Percentiles rank a stretch among this genome's conserved stretches.
Evolutionary conservation across 2,888 invertebrate genomes (phyloP).

Genomic region (Philereme transversata): DNA sequence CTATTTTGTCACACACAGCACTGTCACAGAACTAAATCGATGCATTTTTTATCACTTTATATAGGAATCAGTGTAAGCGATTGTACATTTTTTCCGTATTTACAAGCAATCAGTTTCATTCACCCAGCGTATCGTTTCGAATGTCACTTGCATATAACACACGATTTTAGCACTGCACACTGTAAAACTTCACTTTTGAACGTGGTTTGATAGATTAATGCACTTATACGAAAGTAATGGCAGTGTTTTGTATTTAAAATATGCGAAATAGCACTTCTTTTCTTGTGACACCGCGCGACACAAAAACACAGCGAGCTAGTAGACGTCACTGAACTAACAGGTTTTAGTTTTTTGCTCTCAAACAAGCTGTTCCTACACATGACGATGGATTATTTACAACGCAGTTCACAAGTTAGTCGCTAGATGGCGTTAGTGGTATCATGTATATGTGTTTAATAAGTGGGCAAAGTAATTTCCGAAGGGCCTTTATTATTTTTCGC

Average conservation of each 20-base stretch:
- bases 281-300: constrained; percentile 57
- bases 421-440: constrained; percentile 58
- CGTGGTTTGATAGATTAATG: constrained; percentile 5
- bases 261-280: constrained; percentile 34
- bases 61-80: constrained; percentile 50
- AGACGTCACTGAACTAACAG: constrained; percentile 75
- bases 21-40: constrained; percentile 30
- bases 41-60: constrained; percentile 45
- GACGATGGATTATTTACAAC: constrained; percentile 53
- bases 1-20: constrained; percentile 49
- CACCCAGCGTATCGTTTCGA: constrained; percentile 41
- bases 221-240: constrained; percentile 20
- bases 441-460: too few species aligned
- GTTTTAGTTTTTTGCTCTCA: constrained; percentile 65
- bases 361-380: constrained; percentile 59
- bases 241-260: constrained; percentile 31
- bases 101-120: constrained; percentile 59
- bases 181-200: constrained; percentile 17
- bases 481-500: constrained; percentile 36
- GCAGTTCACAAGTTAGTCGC: constrained; percentile 43
- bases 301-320: constrained; percentile 63
- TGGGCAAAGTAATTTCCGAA: constrained; percentile 31
- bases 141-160: constrained; percentile 33
- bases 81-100: constrained; percentile 65
- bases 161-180: constrained; percentile 31